Percentiles rank a stretch among this genome's conserved stretches.
Evolutionary conservation across 2,888 invertebrate genomes (phyloP).

Genomic region (Bombylius major): DNA sequence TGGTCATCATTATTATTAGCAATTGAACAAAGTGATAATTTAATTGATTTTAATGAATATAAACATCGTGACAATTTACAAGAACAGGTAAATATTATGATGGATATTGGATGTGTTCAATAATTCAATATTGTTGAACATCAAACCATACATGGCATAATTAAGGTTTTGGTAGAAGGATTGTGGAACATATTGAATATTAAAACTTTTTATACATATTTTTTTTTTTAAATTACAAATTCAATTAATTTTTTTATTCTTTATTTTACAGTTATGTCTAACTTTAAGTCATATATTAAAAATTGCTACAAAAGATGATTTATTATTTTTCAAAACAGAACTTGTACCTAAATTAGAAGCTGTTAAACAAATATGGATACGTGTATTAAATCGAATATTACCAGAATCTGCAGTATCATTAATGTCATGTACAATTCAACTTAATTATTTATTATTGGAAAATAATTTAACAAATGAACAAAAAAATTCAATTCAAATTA

Average conservation of each 20-base stretch:
- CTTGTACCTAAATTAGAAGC: slow-evolving; percentile 25
- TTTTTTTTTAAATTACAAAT: neutral
- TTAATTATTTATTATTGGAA: slow-evolving; percentile 16
- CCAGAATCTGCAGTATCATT: slow-evolving; percentile 31
- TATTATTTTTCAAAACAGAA: slow-evolving; percentile 37
- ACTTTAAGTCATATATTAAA: slow-evolving; percentile 59
- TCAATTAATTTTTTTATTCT: neutral
- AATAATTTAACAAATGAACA: slow-evolving; percentile 14
- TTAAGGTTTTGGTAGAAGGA: neutral
- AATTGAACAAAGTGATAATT: slow-evolving; percentile 62
- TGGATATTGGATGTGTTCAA: neutral
- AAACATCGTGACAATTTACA: slow-evolving; percentile 75
- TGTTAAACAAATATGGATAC: slow-evolving; percentile 27
- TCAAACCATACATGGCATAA: neutral
- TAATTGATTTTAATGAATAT: slow-evolving; percentile 72
- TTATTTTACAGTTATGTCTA: slow-evolving; percentile 49
- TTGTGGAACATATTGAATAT: no score
- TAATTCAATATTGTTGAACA: no score
- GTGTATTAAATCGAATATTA: slow-evolving; percentile 31
- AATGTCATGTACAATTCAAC: slow-evolving; percentile 20
- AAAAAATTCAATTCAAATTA: slow-evolving; percentile 16
- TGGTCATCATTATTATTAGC: slow-evolving; percentile 64
- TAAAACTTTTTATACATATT: no score
- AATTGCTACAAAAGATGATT: slow-evolving; percentile 45
- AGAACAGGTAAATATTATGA: slow-evolving; percentile 57